Base-by-base conservation (phyloP, 2,113 vertebrate genomes). In the Microcebus tavaratra region DNA sequence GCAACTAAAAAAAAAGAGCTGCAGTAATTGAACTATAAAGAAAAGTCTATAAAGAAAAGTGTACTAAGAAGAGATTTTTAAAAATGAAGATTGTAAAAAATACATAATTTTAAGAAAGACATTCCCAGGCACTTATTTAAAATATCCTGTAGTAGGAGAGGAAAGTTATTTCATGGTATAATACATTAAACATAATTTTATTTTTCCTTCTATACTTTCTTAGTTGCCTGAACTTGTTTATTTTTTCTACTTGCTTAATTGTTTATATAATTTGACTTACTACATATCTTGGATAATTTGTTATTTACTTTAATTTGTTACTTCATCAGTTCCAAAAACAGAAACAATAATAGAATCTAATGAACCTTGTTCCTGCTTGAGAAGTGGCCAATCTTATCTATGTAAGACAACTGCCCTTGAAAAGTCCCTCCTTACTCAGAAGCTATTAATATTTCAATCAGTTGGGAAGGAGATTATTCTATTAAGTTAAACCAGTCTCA, bases 241-340 rank as follows among this genome's bases (percentile, higher is more conserved):
- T 76, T 68, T 93, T 92, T 90, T 39, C n/a, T 85, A 84, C 29
- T 14, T 76, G 1, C 79, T 80, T 59, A n/a, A 86, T 80, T 81
- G 3, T 92, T 92, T 88, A 65, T 42, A 31, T 36, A 81, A 48
- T 96, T 96, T 88, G 70, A 90, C 67, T 90, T 88, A 61, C 29
- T 84, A 6, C 18, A 42, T 88, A 36, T 85, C 23, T 79, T 90
- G 3, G 18, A 36, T 34, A 92, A 61, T 50, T 78, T 73, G 48
- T 23, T 91, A 80, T 53, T 61, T 91, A 48, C 13, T 70, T 93
- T n/a, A n/a, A 80, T 82, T 75, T 83, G 9, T 78, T 82, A 57
- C 57, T 90, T 81, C 72, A 91, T 82, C 67, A 92, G 27, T 88
- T 73, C 34, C 36, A 72, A 23, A 86, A 90, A 93, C 25, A 93